These are phyloP conservation scores for Orthonyx spaldingii DNA, from an alignment of 2,113 vertebrate species.

Conservation along the genomic window DNA sequence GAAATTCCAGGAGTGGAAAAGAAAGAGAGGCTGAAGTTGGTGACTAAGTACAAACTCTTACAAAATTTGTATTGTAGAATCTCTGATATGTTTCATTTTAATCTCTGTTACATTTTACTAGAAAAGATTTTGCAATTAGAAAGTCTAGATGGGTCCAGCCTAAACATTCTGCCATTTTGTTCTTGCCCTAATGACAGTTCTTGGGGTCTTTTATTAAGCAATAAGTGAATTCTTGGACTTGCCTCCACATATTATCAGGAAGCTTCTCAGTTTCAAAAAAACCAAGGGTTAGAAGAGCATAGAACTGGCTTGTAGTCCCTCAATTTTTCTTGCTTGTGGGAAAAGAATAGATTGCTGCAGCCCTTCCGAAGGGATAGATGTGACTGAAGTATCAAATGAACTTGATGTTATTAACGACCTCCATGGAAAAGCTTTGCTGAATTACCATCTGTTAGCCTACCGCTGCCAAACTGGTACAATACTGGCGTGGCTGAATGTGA, in stretches of 20 bases:
- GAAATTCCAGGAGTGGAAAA: neutral
- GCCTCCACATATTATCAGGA: no score
- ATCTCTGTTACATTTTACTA: neutral
- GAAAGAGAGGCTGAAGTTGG: neutral
- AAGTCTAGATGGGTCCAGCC: neutral
- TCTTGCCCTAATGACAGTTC: neutral
- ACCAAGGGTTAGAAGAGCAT: neutral
- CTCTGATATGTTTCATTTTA: neutral
- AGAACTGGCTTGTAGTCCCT: neutral
- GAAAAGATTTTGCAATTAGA: neutral
- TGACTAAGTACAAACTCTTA: neutral
- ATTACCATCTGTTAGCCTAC: neutral
- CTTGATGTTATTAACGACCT: neutral
- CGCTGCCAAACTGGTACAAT: neutral
- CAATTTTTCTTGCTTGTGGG: neutral
- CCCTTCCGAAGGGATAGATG: neutral
- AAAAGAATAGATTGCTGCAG: neutral
- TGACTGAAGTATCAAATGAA: neutral
- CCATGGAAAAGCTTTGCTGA: neutral
- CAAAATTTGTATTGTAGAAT: neutral
- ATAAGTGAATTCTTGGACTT: no score
- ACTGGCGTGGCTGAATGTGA: neutral
- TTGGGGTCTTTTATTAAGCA: neutral
- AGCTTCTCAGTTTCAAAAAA: neutral
- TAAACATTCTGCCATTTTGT: neutral